phyloP scores from a whole-genome alignment of 2,113 vertebrate species.

The Callopanchax toddi region DNA sequence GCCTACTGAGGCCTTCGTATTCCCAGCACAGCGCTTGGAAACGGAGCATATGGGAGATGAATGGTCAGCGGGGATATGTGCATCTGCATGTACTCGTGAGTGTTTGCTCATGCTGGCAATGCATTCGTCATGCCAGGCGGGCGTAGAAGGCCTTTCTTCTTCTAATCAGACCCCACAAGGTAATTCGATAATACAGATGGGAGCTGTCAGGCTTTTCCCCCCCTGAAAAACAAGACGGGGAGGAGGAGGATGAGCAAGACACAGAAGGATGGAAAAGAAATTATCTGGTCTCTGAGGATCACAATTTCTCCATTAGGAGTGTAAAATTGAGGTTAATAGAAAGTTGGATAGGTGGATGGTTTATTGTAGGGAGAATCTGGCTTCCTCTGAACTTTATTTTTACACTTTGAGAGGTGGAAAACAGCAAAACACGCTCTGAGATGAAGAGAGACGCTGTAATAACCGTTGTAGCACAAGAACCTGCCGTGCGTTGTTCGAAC shows the following conservation, averaged over 20 bases:
- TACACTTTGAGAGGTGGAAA: conserved; percentile 12
- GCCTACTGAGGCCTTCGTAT: conserved; percentile 21
- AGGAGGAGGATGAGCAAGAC: conserved; percentile 42
- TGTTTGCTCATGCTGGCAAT: conserved; percentile 32
- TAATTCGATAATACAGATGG: conserved; percentile 67
- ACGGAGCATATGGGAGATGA: conserved; percentile 55
- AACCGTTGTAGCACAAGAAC: conserved; percentile 6
- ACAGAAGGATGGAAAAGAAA: conserved; percentile 29
- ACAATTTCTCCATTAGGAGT: conserved; percentile 28
- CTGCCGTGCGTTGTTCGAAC: too few relatives aligned
- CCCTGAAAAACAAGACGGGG: conserved; percentile 36
- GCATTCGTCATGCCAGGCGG: conserved; percentile 58
- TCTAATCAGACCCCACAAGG: conserved; percentile 48
- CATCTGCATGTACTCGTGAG: conserved; percentile 9
- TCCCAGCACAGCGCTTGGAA: conserved; percentile 27
- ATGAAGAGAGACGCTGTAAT: conserved; percentile 19
- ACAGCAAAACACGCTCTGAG: conserved; percentile 11
- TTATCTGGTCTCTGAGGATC: conserved; percentile 40
- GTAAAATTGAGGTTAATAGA: conserved; percentile 23
- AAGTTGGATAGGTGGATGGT: conserved; percentile 8
- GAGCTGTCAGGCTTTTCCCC: conserved; percentile 46
- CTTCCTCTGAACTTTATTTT: conserved; percentile 21
- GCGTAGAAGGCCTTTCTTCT: conserved; percentile 55
- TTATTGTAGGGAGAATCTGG: conserved; percentile 2
- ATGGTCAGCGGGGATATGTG: conserved; percentile 51